These are phyloP conservation scores for Tolypeutes matacus DNA, from an alignment of 2,797 vertebrate species.

Conservation along the genomic window DNA sequence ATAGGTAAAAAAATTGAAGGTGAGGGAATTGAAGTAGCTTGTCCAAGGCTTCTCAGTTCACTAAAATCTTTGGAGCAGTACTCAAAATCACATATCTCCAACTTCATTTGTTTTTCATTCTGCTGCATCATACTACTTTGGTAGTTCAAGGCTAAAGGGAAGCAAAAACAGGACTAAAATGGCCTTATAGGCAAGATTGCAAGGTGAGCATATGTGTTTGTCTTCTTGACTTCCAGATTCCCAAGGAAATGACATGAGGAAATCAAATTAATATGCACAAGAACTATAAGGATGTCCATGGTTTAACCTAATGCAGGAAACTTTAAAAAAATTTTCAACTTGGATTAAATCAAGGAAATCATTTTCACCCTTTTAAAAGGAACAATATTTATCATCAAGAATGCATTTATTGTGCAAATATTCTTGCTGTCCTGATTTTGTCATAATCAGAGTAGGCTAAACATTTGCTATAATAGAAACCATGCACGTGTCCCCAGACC, in stretches of 20 bases:
- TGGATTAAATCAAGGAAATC: not conserved
- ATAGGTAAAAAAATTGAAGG: not conserved
- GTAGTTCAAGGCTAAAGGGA: not conserved
- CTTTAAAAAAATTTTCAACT: not conserved
- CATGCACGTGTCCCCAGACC: no score
- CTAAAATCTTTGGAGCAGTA: not conserved
- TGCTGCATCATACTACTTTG: not conserved
- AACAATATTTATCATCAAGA: not conserved
- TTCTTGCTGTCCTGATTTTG: no score
- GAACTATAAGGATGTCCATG: not conserved
- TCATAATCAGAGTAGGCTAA: no score
- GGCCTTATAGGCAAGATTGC: not conserved
- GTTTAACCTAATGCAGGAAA: not conserved
- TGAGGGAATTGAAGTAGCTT: constrained; percentile 18
- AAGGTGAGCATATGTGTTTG: not conserved
- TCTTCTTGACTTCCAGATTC: not conserved
- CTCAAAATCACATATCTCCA: constrained; percentile 35
- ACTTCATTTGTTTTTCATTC: not conserved
- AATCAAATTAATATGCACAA: not conserved
- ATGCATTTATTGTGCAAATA: not conserved
- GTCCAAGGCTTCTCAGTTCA: not conserved
- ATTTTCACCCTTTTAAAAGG: not conserved
- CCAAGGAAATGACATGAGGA: not conserved
- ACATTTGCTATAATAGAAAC: no score
- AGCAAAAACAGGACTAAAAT: not conserved